Evolutionary conservation across 2,113 vertebrate species (phyloP).

Genomic region (Synchiropus splendidus): DNA sequence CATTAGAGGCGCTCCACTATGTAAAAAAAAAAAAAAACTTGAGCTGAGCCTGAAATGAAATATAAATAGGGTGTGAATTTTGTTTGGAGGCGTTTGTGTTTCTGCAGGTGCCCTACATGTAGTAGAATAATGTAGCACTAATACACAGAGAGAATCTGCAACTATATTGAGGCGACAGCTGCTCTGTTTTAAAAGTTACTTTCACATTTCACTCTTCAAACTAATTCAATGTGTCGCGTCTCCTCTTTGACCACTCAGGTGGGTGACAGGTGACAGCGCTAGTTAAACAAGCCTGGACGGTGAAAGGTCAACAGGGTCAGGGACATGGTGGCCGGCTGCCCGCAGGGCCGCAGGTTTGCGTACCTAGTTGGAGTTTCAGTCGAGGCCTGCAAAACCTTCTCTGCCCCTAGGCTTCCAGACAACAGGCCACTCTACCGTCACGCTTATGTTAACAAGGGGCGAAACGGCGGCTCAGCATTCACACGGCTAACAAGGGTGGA

Average conservation of each 20-base stretch:
- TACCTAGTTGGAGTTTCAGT: constrained; percentile 28
- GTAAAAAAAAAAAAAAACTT: too few relatives aligned
- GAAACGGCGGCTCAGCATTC: constrained; percentile 55
- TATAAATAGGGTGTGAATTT: constrained; percentile 12
- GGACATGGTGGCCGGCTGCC: constrained; percentile 25
- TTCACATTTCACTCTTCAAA: too few relatives aligned
- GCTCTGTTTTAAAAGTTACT: too few relatives aligned
- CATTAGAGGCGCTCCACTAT: too few relatives aligned
- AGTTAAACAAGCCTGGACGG: constrained; percentile 26
- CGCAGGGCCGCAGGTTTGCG: constrained; percentile 41
- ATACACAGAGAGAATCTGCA: too few relatives aligned
- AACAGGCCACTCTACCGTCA: constrained; percentile 63
- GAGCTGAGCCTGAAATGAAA: constrained; percentile 7
- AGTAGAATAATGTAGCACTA: neutral
- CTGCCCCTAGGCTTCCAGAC: constrained; percentile 49
- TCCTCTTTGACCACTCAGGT: constrained; percentile 25
- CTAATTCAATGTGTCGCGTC: too few relatives aligned
- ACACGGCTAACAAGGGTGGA: constrained; percentile 25
- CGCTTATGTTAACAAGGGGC: constrained; percentile 62
- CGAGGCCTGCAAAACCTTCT: constrained; percentile 49
- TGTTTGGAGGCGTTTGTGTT: constrained; percentile 4
- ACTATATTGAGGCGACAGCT: too few relatives aligned
- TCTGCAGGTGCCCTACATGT: neutral
- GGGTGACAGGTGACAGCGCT: constrained; percentile 21
- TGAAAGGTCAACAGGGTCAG: constrained; percentile 43